A percentile compares a stretch with the other conserved stretches of the same genome.
These are phyloP conservation scores for Sakesphorus luctuosus DNA, from an alignment of 2,113 vertebrate genomes.

Conservation along the genomic window DNA sequence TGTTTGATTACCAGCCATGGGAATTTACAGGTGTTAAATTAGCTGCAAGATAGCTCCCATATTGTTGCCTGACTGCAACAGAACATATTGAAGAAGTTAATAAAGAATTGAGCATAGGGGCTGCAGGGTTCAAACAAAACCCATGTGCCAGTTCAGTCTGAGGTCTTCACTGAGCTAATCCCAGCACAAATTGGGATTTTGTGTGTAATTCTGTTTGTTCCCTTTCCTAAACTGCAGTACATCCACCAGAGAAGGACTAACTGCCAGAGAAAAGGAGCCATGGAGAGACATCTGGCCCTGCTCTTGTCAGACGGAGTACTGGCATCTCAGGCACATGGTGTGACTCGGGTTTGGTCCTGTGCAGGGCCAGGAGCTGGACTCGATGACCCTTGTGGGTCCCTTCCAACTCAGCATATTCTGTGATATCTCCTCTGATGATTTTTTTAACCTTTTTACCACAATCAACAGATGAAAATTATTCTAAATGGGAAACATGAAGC, in stretches of 20 bases:
- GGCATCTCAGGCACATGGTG: background rate
- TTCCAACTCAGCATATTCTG: background rate
- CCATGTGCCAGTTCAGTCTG: slow-evolving; percentile 13
- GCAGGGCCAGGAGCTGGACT: background rate
- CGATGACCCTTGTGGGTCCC: background rate
- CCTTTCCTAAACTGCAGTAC: background rate
- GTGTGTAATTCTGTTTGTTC: background rate
- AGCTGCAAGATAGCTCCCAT: slow-evolving; percentile 52
- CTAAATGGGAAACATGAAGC: background rate
- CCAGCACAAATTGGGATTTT: rapidly evolving
- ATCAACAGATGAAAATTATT: background rate
- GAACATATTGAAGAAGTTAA: slow-evolving; percentile 64
- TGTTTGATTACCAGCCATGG: slow-evolving; percentile 53
- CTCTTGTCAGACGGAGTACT: rapidly evolving
- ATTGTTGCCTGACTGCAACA: slow-evolving; percentile 20
- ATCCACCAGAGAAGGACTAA: background rate
- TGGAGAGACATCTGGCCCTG: background rate
- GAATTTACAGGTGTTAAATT: slow-evolving; percentile 70
- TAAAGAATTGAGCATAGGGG: background rate
- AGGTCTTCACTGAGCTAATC: background rate
- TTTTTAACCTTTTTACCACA: background rate
- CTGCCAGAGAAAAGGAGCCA: background rate
- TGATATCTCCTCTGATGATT: background rate
- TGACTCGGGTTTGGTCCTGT: background rate
- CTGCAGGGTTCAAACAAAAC: background rate